phyloP scores from a whole-genome alignment of 1,140 invertebrate species.

The Cherax destructor region DNA sequence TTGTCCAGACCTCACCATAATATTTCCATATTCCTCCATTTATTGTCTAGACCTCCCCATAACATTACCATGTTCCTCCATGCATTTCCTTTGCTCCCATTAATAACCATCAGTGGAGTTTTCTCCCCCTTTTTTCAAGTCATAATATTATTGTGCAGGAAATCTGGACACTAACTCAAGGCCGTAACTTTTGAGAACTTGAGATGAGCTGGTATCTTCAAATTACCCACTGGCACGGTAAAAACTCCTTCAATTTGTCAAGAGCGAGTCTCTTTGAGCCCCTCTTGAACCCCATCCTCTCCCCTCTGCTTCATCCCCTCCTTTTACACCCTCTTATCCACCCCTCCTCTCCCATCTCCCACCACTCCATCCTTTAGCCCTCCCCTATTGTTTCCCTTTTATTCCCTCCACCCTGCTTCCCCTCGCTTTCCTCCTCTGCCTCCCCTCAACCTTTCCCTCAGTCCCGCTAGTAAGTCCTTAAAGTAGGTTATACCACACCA shows the following conservation, averaged over 20 bases:
- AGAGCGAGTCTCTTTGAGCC: conserved; percentile 27
- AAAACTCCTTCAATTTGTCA: conserved; percentile 52
- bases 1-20: too few relatives aligned
- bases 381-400: background rate
- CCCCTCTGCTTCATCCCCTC: background rate
- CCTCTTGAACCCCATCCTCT: background rate
- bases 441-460: background rate
- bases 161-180: conserved; percentile 39
- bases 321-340: background rate
- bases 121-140: conserved; percentile 8
- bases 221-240: conserved; percentile 44
- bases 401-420: too few relatives aligned
- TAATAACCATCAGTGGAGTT: conserved; percentile 6
- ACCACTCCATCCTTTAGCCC: background rate
- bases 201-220: conserved; percentile 48
- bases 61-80: background rate
- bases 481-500: background rate
- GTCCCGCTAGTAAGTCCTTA: background rate
- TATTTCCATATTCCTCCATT: too few relatives aligned
- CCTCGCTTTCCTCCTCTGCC: background rate
- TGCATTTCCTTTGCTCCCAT: background rate
- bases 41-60: too few relatives aligned
- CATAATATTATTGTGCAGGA: conserved; percentile 28
- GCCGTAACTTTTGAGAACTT: conserved; percentile 40
- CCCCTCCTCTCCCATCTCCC: too few relatives aligned